phyloP scores from a whole-genome alignment of 2,888 invertebrate genomes.

The Ptilodon capucinus region DNA sequence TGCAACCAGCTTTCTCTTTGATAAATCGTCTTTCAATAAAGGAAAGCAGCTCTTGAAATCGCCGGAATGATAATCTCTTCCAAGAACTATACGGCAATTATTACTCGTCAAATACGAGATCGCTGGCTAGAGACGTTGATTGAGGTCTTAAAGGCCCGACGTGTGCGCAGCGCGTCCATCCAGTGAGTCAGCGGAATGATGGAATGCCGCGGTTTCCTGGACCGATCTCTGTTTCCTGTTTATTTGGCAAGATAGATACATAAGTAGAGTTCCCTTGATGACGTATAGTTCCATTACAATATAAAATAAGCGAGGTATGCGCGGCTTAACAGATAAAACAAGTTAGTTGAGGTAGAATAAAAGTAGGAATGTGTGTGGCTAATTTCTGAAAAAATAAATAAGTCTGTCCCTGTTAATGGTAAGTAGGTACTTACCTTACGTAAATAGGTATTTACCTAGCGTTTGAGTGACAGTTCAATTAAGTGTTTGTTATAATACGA shows the following conservation, averaged over 20 bases:
- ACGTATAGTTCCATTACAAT: too few relatives aligned
- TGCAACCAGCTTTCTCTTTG: slow-evolving; percentile 8
- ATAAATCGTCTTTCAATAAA: slow-evolving; percentile 15
- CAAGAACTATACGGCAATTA: slow-evolving; percentile 34
- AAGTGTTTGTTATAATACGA: too few relatives aligned
- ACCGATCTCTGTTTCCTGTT: slow-evolving; percentile 37
- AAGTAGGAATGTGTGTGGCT: too few relatives aligned
- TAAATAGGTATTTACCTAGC: too few relatives aligned
- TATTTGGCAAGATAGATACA: slow-evolving; percentile 30
- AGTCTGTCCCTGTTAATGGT: too few relatives aligned
- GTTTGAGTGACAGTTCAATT: too few relatives aligned
- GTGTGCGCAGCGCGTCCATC: slow-evolving; percentile 18
- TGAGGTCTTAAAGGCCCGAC: slow-evolving; percentile 23
- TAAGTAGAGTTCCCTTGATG: too few relatives aligned
- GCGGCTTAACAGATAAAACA: too few relatives aligned
- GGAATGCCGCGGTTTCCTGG: slow-evolving; percentile 72
- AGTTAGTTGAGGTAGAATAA: too few relatives aligned
- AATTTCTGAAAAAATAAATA: too few relatives aligned
- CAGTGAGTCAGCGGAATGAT: slow-evolving; percentile 43
- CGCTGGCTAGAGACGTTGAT: slow-evolving; percentile 27
- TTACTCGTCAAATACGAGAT: slow-evolving; percentile 30
- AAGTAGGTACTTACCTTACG: too few relatives aligned
- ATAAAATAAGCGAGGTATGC: too few relatives aligned
- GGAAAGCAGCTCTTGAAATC: slow-evolving; percentile 15
- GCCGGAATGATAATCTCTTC: slow-evolving; percentile 24